A percentile compares a stretch with the other conserved stretches of the same genome.
These are phyloP conservation scores for Drosophila sturtevanti DNA, from an alignment of 1,140 invertebrate genomes.

Conservation along the genomic window DNA sequence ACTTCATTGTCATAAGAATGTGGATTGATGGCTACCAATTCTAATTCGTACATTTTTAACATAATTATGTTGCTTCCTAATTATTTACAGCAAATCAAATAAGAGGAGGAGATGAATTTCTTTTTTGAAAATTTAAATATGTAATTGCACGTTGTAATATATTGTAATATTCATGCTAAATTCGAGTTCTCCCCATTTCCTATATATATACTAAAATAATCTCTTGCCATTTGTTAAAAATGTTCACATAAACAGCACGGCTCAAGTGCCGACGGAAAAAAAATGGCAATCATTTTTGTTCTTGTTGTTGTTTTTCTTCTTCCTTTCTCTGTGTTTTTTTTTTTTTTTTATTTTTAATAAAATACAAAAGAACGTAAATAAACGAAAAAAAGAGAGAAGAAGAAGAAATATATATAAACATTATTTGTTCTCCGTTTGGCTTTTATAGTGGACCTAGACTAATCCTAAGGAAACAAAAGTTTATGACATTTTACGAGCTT, in stretches of 20 bases:
- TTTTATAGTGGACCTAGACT: conserved; percentile 43
- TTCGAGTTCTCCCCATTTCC: background rate
- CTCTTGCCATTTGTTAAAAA: background rate
- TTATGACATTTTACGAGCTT: conserved; percentile 69
- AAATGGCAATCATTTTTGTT: conserved; percentile 1
- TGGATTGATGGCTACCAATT: background rate
- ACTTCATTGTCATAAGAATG: background rate
- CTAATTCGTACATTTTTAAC: background rate
- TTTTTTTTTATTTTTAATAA: background rate
- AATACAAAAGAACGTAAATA: conserved; percentile 8
- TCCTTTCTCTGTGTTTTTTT: no score
- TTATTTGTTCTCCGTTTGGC: conserved; percentile 42
- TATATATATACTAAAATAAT: background rate
- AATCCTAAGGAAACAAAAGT: conserved; percentile 61
- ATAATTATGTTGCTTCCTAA: background rate
- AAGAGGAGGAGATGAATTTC: background rate
- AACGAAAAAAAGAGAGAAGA: background rate
- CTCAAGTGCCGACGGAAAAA: conserved; percentile 17
- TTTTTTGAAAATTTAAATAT: background rate
- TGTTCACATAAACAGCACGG: conserved; percentile 3
- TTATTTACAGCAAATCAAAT: background rate
- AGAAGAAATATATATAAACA: conserved; percentile 44
- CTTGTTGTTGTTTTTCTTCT: no score
- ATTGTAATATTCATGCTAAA: background rate
- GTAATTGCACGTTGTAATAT: background rate